phyloP scores from a whole-genome alignment of 2,797 vertebrate genomes.

The Cuniculus paca region DNA sequence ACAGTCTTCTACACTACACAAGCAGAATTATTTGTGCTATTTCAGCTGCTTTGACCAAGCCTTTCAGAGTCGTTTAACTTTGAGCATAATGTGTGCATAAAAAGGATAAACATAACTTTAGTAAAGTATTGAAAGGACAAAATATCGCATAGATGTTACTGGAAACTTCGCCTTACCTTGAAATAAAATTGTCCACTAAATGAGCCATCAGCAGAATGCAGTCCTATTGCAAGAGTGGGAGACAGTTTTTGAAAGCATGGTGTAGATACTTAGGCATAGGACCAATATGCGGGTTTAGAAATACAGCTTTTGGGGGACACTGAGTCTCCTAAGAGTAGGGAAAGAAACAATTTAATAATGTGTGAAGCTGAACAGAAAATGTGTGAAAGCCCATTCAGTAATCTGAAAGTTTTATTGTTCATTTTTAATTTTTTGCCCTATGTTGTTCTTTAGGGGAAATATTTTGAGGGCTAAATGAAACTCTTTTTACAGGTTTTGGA shows the following conservation, averaged over 20 bases:
- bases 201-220: neutral
- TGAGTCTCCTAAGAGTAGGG: neutral
- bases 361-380: neutral
- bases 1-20: neutral
- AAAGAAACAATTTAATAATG: neutral
- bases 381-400: neutral
- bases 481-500: neutral
- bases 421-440: neutral
- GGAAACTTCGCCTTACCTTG: neutral
- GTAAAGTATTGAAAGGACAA: neutral
- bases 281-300: neutral
- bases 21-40: slow-evolving; percentile 46
- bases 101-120: slow-evolving; percentile 9
- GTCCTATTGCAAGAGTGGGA: neutral
- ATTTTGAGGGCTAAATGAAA: neutral
- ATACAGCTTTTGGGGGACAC: neutral
- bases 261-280: neutral
- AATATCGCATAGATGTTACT: neutral
- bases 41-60: slow-evolving; percentile 47
- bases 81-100: neutral
- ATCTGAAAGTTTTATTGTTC: neutral
- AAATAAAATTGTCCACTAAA: neutral
- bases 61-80: slow-evolving; percentile 48
- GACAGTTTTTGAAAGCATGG: neutral
- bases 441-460: neutral